A percentile compares a stretch with the other conserved stretches of the same genome.
Conservation (phyloP, 2,797 vertebrate species). For the Sciaenops ocellatus region DNA sequence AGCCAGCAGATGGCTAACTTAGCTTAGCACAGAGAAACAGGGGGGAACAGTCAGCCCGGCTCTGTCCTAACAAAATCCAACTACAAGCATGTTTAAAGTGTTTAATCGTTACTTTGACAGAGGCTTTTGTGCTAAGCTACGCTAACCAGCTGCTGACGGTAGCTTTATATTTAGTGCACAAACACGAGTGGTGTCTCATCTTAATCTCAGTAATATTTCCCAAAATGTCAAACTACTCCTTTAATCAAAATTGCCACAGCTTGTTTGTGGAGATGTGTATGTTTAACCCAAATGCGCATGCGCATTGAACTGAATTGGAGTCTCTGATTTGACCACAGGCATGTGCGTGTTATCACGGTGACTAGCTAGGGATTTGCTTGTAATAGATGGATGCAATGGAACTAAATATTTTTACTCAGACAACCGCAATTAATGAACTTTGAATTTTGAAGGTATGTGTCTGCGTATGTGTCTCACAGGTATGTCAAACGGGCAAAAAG, state of each 20-base stretch:
- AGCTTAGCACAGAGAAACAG: constrained; percentile 8
- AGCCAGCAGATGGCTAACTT: background rate
- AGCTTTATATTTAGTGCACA: background rate
- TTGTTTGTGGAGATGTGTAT: background rate
- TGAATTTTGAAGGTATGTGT: constrained; percentile 6
- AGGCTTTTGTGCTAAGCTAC: background rate
- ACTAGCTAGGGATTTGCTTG: background rate
- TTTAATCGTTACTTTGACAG: background rate
- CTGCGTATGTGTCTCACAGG: constrained; percentile 83
- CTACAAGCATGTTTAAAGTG: too few relatives aligned
- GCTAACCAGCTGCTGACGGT: background rate
- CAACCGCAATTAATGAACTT: background rate
- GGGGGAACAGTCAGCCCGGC: too few relatives aligned
- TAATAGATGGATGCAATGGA: background rate
- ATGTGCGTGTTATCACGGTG: background rate
- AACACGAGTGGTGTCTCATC: background rate
- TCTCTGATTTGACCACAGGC: background rate
- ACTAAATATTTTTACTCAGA: background rate
- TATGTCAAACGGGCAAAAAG: constrained; percentile 75
- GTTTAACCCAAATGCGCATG: background rate
- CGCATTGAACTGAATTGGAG: background rate
- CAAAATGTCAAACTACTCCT: background rate
- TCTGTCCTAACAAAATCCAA: too few relatives aligned
- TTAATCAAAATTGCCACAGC: background rate
- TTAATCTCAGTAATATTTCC: background rate